phyloP scores from a whole-genome alignment of 2,797 vertebrate species.

The Platalea minor region DNA sequence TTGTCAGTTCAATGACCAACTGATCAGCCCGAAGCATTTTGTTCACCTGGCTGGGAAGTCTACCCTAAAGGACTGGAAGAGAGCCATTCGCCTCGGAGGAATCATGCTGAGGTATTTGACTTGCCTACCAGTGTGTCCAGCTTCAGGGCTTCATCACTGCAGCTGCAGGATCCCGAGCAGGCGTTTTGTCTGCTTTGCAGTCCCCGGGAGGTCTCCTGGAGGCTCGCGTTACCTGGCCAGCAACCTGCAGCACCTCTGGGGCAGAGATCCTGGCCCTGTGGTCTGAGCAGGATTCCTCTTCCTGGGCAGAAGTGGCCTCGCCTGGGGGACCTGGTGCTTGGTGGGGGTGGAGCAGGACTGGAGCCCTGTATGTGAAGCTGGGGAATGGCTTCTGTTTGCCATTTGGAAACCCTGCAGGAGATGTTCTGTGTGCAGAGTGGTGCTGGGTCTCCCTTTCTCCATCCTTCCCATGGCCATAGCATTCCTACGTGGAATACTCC shows the following conservation, averaged over 20 bases:
- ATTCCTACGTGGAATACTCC: background rate
- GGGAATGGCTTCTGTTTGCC: background rate
- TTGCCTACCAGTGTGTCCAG: background rate
- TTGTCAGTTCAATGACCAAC: constrained; percentile 88
- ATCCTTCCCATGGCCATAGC: background rate
- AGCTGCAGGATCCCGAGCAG: background rate
- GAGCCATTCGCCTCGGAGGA: constrained; percentile 91
- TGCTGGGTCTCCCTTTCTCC: background rate
- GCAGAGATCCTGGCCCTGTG: background rate
- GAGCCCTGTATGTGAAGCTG: background rate
- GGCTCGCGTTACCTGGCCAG: background rate
- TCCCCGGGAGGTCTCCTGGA: background rate
- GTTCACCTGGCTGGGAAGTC: constrained; percentile 93
- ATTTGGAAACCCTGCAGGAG: background rate
- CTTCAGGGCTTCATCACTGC: constrained; percentile 6
- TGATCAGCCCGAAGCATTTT: constrained; percentile 96
- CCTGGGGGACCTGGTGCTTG: background rate
- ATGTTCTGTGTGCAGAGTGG: background rate
- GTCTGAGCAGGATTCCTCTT: background rate
- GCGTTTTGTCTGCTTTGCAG: background rate
- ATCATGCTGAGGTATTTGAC: constrained; percentile 90
- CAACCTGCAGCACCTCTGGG: background rate
- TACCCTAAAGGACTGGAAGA: constrained; percentile 95
- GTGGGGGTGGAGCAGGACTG: background rate
- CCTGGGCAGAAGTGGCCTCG: background rate